Conservation (phyloP, 1,140 invertebrate species). For the Drosophila ironensis region DNA sequence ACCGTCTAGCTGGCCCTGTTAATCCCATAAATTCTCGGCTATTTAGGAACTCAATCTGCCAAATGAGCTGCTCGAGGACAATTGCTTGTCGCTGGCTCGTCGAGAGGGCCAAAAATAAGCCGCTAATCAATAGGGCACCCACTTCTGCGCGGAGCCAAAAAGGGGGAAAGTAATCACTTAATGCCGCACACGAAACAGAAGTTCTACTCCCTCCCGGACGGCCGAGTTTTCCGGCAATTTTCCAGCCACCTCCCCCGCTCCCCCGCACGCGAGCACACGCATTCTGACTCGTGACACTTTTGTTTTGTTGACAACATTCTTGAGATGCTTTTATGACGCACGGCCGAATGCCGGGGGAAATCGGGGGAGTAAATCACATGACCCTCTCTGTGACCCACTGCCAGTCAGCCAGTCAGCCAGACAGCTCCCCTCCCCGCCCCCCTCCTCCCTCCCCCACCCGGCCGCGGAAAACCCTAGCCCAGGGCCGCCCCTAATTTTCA, state of each 20-base stretch:
- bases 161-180: slow-evolving; percentile 62
- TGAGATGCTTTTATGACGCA: slow-evolving; percentile 77
- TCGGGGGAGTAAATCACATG: slow-evolving; percentile 63
- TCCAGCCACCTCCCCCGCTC: not conserved
- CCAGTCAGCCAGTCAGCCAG: no score
- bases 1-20: slow-evolving; percentile 20
- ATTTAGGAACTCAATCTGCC: slow-evolving; percentile 36
- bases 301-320: slow-evolving; percentile 78
- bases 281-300: slow-evolving; percentile 37
- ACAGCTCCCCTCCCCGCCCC: not conserved
- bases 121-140: slow-evolving; percentile 62
- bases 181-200: slow-evolving; percentile 61
- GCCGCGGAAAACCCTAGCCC: no score
- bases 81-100: slow-evolving; percentile 8
- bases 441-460: not conserved
- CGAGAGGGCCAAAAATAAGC: slow-evolving; percentile 50
- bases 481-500: slow-evolving; percentile 2
- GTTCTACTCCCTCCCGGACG: not conserved
- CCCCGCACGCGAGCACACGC: not conserved
- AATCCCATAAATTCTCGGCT: slow-evolving; percentile 39
- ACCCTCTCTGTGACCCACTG: slow-evolving; percentile 45
- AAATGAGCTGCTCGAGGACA: slow-evolving; percentile 34
- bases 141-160: not conserved
- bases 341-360: slow-evolving; percentile 24
- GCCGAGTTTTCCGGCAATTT: slow-evolving; percentile 5